A percentile compares a stretch with the other conserved stretches of the same genome.
phyloP scores from a whole-genome alignment of 2,888 invertebrate species.

The Eustalomyia histrio region DNA sequence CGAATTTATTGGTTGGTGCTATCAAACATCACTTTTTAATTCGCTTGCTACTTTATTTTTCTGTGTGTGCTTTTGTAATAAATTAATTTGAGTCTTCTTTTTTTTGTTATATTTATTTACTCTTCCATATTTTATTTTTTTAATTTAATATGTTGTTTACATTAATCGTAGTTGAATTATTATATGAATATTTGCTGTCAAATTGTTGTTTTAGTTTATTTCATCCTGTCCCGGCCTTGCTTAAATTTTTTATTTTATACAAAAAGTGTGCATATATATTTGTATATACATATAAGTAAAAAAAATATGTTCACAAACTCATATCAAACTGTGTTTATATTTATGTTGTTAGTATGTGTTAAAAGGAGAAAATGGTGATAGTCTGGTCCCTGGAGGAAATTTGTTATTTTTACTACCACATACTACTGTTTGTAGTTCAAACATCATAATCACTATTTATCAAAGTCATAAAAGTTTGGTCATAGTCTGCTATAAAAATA shows the following conservation, averaged over 20 bases:
- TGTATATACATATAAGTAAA: neutral
- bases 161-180: slow-evolving; percentile 24
- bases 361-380: slow-evolving; percentile 2
- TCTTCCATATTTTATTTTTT: slow-evolving; percentile 7
- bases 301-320: neutral
- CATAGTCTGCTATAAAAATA: slow-evolving; percentile 4
- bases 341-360: neutral
- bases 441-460: slow-evolving; percentile 20
- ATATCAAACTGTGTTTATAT: neutral
- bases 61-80: slow-evolving; percentile 42
- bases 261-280: neutral
- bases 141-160: neutral
- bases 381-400: neutral
- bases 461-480: slow-evolving; percentile 11
- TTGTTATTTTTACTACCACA: neutral
- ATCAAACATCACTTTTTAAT: no score
- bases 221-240: neutral
- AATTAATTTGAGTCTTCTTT: slow-evolving; percentile 28
- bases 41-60: no score
- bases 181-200: slow-evolving; percentile 34
- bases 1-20: no score
- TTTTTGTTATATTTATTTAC: slow-evolving; percentile 21
- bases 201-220: slow-evolving; percentile 17
- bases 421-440: neutral
- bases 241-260: slow-evolving; percentile 2